Conservation (phyloP, 2,113 vertebrate species). For the Psittacara wagleri region DNA sequence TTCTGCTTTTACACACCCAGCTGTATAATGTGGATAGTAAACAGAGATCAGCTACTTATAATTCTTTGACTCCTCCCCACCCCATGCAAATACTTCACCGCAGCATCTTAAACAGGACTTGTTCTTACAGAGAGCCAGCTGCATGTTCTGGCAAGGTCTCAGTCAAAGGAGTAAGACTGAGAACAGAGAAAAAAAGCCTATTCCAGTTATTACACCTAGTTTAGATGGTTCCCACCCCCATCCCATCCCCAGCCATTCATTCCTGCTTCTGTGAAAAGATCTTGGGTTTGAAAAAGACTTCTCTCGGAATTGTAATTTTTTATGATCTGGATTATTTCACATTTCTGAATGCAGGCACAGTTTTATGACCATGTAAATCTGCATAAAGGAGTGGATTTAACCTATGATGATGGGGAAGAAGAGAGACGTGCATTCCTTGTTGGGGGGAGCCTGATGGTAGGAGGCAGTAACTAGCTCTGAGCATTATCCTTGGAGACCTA, state of each 20-base stretch:
- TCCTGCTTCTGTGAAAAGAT: not conserved
- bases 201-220: not conserved
- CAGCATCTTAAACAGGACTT: not conserved
- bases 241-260: not conserved
- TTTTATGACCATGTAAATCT: not conserved
- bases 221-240: not conserved
- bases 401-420: not conserved
- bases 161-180: not conserved
- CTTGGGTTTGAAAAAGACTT: not conserved
- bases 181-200: not conserved
- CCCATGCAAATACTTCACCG: not conserved
- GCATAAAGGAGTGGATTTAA: not conserved
- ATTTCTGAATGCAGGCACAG: not conserved
- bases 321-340: not conserved
- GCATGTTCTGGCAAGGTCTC: not conserved
- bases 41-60: not conserved
- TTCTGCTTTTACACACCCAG: not conserved
- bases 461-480: not conserved
- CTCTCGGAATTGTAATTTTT: not conserved
- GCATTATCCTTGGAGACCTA: not conserved
- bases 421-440: not conserved
- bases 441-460: not conserved
- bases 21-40: not conserved
- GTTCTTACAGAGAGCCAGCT: not conserved
- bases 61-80: not conserved